Evolutionary conservation across 2,797 vertebrate species (phyloP), one percentile per base, ranked within the genome.

Genomic region (Sebastes hubbsi): DNA sequence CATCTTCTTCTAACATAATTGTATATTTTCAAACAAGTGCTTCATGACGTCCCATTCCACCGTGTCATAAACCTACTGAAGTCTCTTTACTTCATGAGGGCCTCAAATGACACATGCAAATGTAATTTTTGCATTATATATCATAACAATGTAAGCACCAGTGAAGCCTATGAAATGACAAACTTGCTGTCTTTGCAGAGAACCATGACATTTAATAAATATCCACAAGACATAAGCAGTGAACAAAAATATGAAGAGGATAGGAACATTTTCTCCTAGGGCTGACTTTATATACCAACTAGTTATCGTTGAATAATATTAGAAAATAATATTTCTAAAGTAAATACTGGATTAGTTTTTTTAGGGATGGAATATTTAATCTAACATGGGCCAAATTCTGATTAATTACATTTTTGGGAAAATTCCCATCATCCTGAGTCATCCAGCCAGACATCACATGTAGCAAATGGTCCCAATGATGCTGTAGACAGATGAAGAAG

Each of bases 401-500:
- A 38, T 38, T 1, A 24, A 72, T 22, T n/a, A 72, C 8, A 64
- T 24, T 63, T 67, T 32, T 24, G 4, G 34, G 49, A 36, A 61
- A 49, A 29, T 20, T 34, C 36, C 3, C 25, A 73, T 10, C 20
- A 34, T 27, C 20, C 10, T 9, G 13, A 69, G 6, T n/a, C 66
- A 34, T 75, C 27, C 61, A 71, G 52, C 42, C 59, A 64, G 24
- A 84, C 32, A 29, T 85, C 55, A 36, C 12, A 58, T 24, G 14
- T 8, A 69, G 56, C 27, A 54, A 75, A 59, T 79, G 85, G 85
- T 86, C 85, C 84, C 84, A 78, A 2, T 24, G 13, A 68, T 11
- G 54, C 59, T 62, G 24, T 13, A 24, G 20, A 38, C n/a, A 22
- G 65, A 2, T 34, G 25, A 42, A 69, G 25, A 52, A 64, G 9